Conservation (phyloP, 2,888 invertebrate species). For the Mesochorus sp. region DNA sequence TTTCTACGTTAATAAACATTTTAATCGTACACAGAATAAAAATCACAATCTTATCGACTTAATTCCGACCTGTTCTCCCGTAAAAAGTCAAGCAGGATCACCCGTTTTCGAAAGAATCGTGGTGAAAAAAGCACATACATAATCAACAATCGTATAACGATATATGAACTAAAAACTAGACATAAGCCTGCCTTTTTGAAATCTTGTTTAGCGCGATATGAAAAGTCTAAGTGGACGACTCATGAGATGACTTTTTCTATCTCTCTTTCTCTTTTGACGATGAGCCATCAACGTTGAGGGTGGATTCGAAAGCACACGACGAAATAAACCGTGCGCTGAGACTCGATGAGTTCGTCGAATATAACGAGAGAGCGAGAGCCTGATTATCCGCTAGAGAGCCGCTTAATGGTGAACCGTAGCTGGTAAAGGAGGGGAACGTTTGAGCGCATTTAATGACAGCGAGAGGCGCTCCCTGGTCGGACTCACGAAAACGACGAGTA, state of each 20-base stretch:
- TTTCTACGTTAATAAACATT: too few relatives aligned
- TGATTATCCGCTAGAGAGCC: conserved; percentile 54
- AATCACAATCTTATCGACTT: too few relatives aligned
- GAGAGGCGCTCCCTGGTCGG: not conserved
- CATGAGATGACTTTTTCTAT: conserved; percentile 17
- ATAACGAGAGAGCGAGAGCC: conserved; percentile 44
- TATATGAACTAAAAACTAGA: conserved; percentile 16
- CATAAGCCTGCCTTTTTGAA: conserved; percentile 61
- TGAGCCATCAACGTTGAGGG: conserved; percentile 25
- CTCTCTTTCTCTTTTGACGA: not conserved
- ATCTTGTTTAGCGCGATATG: conserved; percentile 69
- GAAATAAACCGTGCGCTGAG: conserved; percentile 41
- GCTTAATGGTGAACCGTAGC: conserved; percentile 49
- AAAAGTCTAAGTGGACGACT: conserved; percentile 55
- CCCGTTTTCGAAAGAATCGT: too few relatives aligned
- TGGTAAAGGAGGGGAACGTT: conserved; percentile 36
- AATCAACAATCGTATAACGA: not conserved
- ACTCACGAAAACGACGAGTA: conserved; percentile 24
- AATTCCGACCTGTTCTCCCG: too few relatives aligned
- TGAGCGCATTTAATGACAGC: conserved; percentile 52
- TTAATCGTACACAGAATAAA: too few relatives aligned
- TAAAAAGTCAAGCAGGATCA: too few relatives aligned
- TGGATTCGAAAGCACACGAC: conserved; percentile 32
- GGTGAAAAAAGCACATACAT: too few relatives aligned
- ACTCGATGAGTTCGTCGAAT: conserved; percentile 49